Percentiles rank a stretch among this genome's conserved stretches.
These are phyloP conservation scores for Leucophenga montana DNA, from an alignment of 2,888 invertebrate species.

Conservation along the genomic window DNA sequence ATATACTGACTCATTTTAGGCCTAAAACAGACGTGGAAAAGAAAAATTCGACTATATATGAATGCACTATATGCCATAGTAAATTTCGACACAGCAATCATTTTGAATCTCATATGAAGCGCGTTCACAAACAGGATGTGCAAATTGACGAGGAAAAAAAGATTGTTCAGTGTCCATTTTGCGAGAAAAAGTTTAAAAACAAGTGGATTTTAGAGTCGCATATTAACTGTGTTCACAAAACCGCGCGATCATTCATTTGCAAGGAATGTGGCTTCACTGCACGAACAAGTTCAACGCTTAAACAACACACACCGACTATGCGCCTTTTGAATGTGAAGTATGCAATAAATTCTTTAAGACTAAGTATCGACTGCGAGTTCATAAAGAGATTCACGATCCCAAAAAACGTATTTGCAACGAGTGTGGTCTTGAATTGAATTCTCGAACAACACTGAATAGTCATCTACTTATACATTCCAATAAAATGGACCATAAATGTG, in stretches of 20 bases:
- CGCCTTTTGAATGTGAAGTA: slow-evolving; percentile 73
- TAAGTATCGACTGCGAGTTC: slow-evolving; percentile 62
- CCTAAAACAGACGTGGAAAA: no score
- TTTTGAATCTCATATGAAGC: neutral
- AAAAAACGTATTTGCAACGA: slow-evolving; percentile 69
- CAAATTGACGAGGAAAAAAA: neutral
- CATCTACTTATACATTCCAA: slow-evolving; percentile 70
- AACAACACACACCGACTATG: slow-evolving; percentile 75
- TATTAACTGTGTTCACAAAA: slow-evolving; percentile 66
- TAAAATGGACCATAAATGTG: slow-evolving; percentile 70
- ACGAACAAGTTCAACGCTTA: slow-evolving; percentile 72
- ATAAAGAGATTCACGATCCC: slow-evolving; percentile 69
- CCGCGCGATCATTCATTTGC: slow-evolving; percentile 74
- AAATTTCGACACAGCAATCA: neutral
- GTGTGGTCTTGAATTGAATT: slow-evolving; percentile 68
- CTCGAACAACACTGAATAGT: slow-evolving; percentile 65
- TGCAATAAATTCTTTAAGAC: slow-evolving; percentile 72
- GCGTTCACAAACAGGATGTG: neutral
- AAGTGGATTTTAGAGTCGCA: slow-evolving; percentile 57
- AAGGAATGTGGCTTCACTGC: slow-evolving; percentile 74
- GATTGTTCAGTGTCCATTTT: slow-evolving; percentile 43
- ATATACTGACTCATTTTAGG: slow-evolving; percentile 69
- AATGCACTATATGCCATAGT: neutral
- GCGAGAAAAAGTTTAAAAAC: slow-evolving; percentile 67
- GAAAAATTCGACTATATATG: neutral